Percentiles rank a stretch among this genome's conserved stretches.
phyloP scores from a whole-genome alignment of 37 sponge, comb jelly and placozoan species.

The Chondrosia reniformis region DNA sequence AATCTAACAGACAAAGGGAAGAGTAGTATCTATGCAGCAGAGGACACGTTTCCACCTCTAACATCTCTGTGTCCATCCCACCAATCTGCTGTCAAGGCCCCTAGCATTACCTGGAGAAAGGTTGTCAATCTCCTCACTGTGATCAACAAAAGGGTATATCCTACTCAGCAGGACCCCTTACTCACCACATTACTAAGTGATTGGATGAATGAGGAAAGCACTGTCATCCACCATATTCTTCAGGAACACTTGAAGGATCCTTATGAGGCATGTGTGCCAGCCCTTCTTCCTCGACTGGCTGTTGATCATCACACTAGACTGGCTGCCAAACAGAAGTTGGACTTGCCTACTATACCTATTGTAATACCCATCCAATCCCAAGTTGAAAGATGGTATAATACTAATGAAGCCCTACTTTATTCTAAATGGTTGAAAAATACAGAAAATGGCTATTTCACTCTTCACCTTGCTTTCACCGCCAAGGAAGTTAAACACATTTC shows the following conservation, averaged over 20 bases:
- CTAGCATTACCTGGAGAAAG: slow-evolving; percentile 6
- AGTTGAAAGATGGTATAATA: slow-evolving; percentile 4
- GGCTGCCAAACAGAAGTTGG: slow-evolving; percentile 1
- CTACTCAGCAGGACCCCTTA: background rate
- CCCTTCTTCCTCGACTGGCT: slow-evolving; percentile 10
- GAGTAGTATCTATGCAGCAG: no score
- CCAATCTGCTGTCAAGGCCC: background rate
- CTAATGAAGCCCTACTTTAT: background rate
- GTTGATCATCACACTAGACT: background rate
- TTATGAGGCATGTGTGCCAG: background rate
- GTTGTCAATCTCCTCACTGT: background rate
- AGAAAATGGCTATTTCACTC: no score
- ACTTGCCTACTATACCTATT: background rate
- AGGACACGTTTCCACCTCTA: background rate
- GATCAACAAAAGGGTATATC: background rate
- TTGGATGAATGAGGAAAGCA: background rate
- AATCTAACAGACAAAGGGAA: background rate
- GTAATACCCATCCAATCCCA: background rate
- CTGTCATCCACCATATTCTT: background rate
- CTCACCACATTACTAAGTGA: background rate
- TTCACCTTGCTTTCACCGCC: background rate
- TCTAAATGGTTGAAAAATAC: background rate
- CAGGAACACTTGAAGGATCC: background rate
- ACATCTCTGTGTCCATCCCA: background rate
- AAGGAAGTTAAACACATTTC: slow-evolving; percentile 11